Percentiles rank a stretch among this genome's conserved stretches.
These are phyloP conservation scores for Criorhina ranunculi DNA, from an alignment of 2,888 invertebrate species.

Conservation along the genomic window DNA sequence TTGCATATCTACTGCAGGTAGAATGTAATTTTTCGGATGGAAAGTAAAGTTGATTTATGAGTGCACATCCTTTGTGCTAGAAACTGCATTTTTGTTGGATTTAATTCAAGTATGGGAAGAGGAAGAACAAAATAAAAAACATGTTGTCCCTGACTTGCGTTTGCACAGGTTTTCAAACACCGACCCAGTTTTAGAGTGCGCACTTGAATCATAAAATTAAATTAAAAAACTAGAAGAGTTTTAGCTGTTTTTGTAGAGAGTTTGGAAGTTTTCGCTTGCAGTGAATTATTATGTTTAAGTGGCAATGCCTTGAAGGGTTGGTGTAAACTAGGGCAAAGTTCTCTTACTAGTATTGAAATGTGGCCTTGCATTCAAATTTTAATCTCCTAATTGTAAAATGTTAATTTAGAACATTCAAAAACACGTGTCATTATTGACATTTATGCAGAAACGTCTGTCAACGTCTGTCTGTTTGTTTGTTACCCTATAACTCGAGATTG, in stretches of 20 bases:
- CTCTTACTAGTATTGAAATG: background rate
- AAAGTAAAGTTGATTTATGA: constrained; percentile 68
- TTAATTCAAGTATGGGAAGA: background rate
- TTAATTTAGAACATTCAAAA: too few relatives aligned
- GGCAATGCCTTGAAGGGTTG: background rate
- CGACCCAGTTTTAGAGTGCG: constrained; percentile 52
- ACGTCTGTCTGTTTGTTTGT: too few relatives aligned
- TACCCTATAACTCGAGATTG: too few relatives aligned
- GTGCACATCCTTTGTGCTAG: constrained; percentile 58
- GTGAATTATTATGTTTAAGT: background rate
- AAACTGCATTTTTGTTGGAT: constrained; percentile 45
- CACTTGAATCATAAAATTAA: constrained; percentile 51
- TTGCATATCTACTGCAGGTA: constrained; percentile 56
- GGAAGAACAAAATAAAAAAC: background rate
- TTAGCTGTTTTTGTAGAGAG: constrained; percentile 9
- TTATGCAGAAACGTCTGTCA: too few relatives aligned
- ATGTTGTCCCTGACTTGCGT: constrained; percentile 59
- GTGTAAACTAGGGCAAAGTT: background rate
- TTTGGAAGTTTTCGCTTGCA: background rate
- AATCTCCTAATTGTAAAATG: too few relatives aligned
- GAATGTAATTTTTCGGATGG: constrained; percentile 53
- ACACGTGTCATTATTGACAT: too few relatives aligned
- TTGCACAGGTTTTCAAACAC: constrained; percentile 37
- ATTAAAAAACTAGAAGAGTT: constrained; percentile 9
- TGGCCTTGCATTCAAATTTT: too few relatives aligned